These are phyloP conservation scores for Rhea americana DNA, from an alignment of 2,113 vertebrate species.

Conservation along the genomic window DNA sequence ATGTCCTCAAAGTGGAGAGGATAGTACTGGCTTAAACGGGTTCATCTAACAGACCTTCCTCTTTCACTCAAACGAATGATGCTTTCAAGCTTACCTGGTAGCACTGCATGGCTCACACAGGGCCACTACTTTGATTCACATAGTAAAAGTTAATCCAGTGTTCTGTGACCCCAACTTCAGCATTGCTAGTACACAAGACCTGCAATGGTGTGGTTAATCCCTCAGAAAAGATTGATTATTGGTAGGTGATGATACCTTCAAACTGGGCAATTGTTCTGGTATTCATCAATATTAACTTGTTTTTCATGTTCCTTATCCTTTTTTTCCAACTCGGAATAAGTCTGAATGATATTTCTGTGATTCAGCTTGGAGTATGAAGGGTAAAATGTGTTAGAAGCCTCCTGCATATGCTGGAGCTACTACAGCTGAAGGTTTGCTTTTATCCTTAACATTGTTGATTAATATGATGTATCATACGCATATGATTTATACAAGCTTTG, in stretches of 20 bases:
- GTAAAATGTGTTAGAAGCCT: neutral
- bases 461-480: neutral
- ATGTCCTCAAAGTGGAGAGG: neutral
- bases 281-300: neutral
- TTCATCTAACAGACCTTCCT: slow-evolving; percentile 8
- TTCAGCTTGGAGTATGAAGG: neutral
- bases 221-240: neutral
- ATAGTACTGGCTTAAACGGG: neutral
- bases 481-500: neutral
- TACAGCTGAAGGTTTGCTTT: neutral
- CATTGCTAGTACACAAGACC: neutral
- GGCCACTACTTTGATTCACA: neutral
- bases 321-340: neutral
- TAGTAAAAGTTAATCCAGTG: neutral
- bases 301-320: neutral
- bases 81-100: slow-evolving; percentile 17
- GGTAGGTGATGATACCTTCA: neutral
- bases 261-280: neutral
- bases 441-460: neutral
- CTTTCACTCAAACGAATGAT: neutral
- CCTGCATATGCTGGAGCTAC: neutral
- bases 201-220: neutral
- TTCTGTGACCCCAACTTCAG: neutral
- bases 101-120: neutral
- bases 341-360: neutral